Percentiles rank a stretch among this genome's conserved stretches.
Evolutionary conservation across 2,888 invertebrate genomes (phyloP).

Genomic region (Callinectes sapidus): DNA sequence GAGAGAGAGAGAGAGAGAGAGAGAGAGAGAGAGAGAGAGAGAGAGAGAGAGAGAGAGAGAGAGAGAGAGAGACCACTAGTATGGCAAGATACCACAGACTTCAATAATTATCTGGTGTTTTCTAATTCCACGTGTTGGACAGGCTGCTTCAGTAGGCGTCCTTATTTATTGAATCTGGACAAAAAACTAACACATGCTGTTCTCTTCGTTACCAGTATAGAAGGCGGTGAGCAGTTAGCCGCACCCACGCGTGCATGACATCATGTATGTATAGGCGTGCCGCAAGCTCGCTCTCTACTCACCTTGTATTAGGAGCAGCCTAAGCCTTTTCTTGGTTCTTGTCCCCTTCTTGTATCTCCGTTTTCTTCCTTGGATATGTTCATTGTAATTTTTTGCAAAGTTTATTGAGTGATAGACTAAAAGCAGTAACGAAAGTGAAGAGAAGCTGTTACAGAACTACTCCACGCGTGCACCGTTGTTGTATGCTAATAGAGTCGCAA

Average conservation of each 20-base stretch:
- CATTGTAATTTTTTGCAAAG: not conserved
- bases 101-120: not conserved
- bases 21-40: no score
- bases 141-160: not conserved
- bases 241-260: not conserved
- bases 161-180: not conserved
- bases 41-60: no score
- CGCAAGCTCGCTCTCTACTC: not conserved
- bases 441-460: not conserved
- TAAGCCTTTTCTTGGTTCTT: not conserved
- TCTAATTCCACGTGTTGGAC: not conserved
- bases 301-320: not conserved
- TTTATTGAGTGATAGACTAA: not conserved
- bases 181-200: not conserved
- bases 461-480: not conserved
- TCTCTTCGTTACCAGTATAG: not conserved
- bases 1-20: no score
- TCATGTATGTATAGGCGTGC: not conserved
- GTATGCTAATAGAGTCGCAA: not conserved
- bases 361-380: not conserved
- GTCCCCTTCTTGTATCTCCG: not conserved
- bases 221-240: not conserved
- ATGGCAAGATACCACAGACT: not conserved
- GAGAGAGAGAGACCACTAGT: no score
- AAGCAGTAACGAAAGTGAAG: not conserved